Base-by-base conservation (phyloP, 2,888 invertebrate genomes). In the Itoplectis maculator region DNA sequence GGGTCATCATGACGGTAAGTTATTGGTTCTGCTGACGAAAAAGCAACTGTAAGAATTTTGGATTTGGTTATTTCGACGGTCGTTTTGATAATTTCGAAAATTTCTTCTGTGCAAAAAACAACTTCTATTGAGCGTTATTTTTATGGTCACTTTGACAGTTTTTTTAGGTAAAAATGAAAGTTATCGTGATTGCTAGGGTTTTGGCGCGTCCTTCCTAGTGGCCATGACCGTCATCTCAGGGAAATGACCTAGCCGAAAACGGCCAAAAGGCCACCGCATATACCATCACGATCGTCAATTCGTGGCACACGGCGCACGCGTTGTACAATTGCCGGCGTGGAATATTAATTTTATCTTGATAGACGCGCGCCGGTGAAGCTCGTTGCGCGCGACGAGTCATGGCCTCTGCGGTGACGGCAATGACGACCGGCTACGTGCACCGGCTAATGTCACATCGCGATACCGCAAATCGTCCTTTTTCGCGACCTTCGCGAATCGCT, bases 291-390 rank as follows among this genome's bases (percentile, higher is more conserved):
- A 63, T 68, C 74, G 61, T 45, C 11, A 61, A 74, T 69, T 75
- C 75, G 51, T 23, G 13, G 47, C 77, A 69, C 79, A 68, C 18
- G 6, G 13, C 23, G 8, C n/a, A 11, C 40, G 35, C 29, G 47
- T 56, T 66, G 40, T 15, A 40, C 40, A 3, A 68, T 35, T 13
- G 18, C 45, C 18, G 65, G 51, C 35, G 42, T 20, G 15, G 78
- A 79, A 79, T 79, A 72, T 79, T 72, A 79, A 79, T 79, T 72
- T 59, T 56, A 72, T 72, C 72, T 72, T 78, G 78, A 63, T 75
- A 65, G 35, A 70, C 66, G 20, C 66, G 20, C 59, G 40, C 49
- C n/a, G 45, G 65, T 37, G 72, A 65, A 51, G 61, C 45, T 59
- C 11, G 56, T 73, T 40, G 18, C 66, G 18, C 66, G 56, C 11